These are phyloP conservation scores for Neogobius melanostomus DNA, from an alignment of 2,113 vertebrate species.

Conservation along the genomic window DNA sequence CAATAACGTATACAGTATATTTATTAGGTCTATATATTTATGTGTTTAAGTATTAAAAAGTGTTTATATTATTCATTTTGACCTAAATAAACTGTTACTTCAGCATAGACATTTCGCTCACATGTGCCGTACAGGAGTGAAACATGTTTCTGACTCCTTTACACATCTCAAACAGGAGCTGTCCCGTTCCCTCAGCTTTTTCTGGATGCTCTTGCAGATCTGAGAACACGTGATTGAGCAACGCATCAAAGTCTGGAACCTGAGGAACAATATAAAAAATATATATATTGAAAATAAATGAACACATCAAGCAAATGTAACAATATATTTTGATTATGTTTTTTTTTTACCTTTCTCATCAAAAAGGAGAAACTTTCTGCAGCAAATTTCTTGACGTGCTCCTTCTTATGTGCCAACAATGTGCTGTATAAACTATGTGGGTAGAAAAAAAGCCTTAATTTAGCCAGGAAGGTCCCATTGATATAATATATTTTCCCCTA, in stretches of 20 bases:
- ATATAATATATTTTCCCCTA: too few relatives aligned
- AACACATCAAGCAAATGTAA: background rate
- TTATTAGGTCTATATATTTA: too few relatives aligned
- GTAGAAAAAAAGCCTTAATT: background rate
- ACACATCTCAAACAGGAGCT: slow-evolving; percentile 94
- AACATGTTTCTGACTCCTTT: slow-evolving; percentile 94
- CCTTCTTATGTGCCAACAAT: slow-evolving; percentile 90
- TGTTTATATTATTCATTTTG: too few relatives aligned
- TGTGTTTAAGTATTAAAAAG: too few relatives aligned
- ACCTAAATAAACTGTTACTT: too few relatives aligned
- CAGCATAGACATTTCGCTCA: slow-evolving; percentile 54
- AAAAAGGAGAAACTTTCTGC: slow-evolving; percentile 98
- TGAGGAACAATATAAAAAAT: slow-evolving; percentile 46
- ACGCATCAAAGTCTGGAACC: slow-evolving; percentile 85
- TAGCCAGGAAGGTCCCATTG: background rate
- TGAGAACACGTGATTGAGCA: slow-evolving; percentile 86
- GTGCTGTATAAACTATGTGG: slow-evolving; percentile 88
- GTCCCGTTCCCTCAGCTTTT: slow-evolving; percentile 89
- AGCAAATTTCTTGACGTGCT: slow-evolving; percentile 94
- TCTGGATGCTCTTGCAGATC: slow-evolving; percentile 83
- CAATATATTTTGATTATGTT: background rate
- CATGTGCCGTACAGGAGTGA: slow-evolving; percentile 86
- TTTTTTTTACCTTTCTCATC: slow-evolving; percentile 89
- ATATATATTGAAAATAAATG: background rate
- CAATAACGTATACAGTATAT: too few relatives aligned